Conservation (phyloP, 2,113 vertebrate genomes). For the Varanus salvator region DNA sequence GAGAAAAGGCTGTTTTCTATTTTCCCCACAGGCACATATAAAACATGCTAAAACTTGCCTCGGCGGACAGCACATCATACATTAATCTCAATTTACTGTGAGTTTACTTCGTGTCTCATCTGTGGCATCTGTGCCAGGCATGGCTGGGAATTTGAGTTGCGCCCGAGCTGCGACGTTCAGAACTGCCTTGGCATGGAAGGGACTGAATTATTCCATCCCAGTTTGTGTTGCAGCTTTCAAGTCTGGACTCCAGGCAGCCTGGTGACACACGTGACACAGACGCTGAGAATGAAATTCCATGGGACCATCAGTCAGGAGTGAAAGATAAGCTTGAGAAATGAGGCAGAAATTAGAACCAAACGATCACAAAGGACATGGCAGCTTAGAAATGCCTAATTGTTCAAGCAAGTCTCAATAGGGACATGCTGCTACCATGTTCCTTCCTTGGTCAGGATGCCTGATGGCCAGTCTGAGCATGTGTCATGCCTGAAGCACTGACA, state of each 20-base stretch:
- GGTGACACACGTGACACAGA: too few relatives aligned
- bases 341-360: background rate
- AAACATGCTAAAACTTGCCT: background rate
- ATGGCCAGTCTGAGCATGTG: background rate
- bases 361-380: background rate
- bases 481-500: too few relatives aligned
- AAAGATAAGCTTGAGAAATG: background rate
- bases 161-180: background rate
- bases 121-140: background rate
- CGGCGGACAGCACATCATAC: constrained; percentile 1
- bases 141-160: constrained; percentile 12
- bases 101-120: constrained; percentile 7
- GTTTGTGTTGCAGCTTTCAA: background rate
- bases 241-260: background rate
- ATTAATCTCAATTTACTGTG: constrained; percentile 23
- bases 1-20: background rate
- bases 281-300: too few relatives aligned
- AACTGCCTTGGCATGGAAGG: background rate
- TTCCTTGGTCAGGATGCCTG: background rate
- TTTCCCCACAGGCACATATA: background rate
- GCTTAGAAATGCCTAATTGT: background rate
- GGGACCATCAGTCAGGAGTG: background rate
- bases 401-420: background rate
- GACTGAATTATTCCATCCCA: background rate
- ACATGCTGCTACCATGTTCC: background rate